Base-by-base conservation (phyloP, 2,888 invertebrate species). In the Corythucha ciliata region DNA sequence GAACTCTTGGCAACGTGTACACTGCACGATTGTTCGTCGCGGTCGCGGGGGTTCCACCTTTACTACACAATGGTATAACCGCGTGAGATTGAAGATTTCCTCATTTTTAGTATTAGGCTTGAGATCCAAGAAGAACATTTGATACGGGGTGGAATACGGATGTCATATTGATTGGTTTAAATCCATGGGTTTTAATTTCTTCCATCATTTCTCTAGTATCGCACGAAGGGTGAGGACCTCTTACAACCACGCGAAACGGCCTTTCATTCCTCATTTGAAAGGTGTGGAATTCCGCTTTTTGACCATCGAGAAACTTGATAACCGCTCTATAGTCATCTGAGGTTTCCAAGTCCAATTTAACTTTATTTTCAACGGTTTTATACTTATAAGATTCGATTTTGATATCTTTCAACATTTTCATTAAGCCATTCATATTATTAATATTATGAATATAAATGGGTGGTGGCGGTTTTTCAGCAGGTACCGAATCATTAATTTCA, bases 1-100 rank as follows among this genome's bases (percentile, higher is more conserved):
- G 29, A 45, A 51, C 33, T 33, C 34, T 26, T 50, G 50, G 34
- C 34, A 44, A 29, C 42, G 24, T n/a, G 20, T 39, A 16, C 41
- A 41, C 25, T 41, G 41, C 4, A 41, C 41, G 14, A 41, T 41
- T 21, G 14, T 14, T 26, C 32, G 27, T 14, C 29, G 16, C 18
- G 44, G 44, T 44, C 21, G 16, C 4, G 44, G 44, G 5, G 44
- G 44, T 29, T 44, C 44, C 10, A 44, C 20, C 32, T 29, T 26
- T 44, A 44, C 44, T 10, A 44, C 32, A 44, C 22, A 22, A 42
- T 42, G 42, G 18, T 42, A 42, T 42, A 45, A n/a, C 6, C 32
- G 4, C 20, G 27, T 45, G 20, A 45, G 10, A 5, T 18, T 29
- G 45, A 32, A 45, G 14, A 45, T 27, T 27, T 45, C 45, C n/a